phyloP scores from a whole-genome alignment of 2,113 vertebrate genomes.

The Corythoichthys intestinalis region DNA sequence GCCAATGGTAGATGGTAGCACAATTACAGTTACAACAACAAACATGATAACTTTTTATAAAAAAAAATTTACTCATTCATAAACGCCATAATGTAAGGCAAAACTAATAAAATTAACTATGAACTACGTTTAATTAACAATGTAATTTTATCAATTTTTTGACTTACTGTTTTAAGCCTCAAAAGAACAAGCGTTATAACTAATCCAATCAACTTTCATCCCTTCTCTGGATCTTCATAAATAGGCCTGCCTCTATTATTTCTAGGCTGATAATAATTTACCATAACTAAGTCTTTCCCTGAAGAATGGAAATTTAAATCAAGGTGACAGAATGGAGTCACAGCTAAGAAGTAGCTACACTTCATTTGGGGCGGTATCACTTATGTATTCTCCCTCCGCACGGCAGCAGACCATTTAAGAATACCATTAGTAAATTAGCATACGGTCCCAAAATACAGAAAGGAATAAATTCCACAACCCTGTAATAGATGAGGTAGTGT shows the following conservation, averaged over 20 bases:
- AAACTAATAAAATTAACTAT: no score
- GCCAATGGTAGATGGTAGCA: no score
- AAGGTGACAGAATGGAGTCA: constrained; percentile 47
- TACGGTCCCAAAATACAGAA: background rate
- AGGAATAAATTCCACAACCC: background rate
- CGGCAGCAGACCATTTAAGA: constrained; percentile 1
- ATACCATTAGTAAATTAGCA: constrained; percentile 1
- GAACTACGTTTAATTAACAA: no score
- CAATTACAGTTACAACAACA: no score
- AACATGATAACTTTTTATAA: no score
- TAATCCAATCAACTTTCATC: constrained; percentile 10
- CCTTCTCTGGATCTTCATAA: constrained; percentile 12
- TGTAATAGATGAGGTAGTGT: background rate
- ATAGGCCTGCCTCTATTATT: constrained; percentile 18
- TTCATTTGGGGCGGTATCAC: constrained; percentile 6
- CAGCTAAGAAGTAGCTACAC: constrained; percentile 15
- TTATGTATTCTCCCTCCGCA: constrained; percentile 4
- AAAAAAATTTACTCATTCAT: no score
- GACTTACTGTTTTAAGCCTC: background rate
- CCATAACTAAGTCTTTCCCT: constrained; percentile 39
- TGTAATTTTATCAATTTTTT: background rate
- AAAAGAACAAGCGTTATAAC: background rate
- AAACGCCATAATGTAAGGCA: no score
- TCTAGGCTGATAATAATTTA: constrained; percentile 34
- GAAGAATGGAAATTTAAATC: constrained; percentile 31